Evolutionary conservation across 2,113 vertebrate genomes (phyloP).

Genomic region (Larimichthys polyactis): DNA sequence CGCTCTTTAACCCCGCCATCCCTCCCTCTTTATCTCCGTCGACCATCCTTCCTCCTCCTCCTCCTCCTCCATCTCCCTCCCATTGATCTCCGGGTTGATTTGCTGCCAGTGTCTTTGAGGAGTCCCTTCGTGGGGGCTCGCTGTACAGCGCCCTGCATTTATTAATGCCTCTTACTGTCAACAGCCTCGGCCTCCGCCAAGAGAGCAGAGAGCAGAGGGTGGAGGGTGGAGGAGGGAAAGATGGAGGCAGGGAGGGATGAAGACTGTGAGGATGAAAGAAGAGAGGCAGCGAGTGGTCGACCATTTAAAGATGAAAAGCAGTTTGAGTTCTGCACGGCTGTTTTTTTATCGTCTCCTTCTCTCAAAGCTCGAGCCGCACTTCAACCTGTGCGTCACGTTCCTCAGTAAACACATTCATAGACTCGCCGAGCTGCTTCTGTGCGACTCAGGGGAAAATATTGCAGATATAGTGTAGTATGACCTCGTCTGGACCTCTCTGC

Average conservation of each 20-base stretch:
- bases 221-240: neutral
- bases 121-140: constrained; percentile 15
- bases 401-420: constrained; percentile 21
- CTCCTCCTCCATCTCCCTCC: neutral
- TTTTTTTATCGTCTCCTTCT: neutral
- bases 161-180: constrained; percentile 49
- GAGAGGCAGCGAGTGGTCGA: neutral
- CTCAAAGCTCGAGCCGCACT: neutral
- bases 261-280: neutral
- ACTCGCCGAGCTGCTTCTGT: neutral
- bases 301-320: constrained; percentile 10
- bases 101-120: constrained; percentile 50
- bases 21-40: neutral
- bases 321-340: neutral
- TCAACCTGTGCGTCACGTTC: neutral
- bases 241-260: constrained; percentile 6
- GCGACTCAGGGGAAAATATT: too few species aligned
- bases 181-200: constrained; percentile 11
- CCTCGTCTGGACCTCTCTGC: too few species aligned
- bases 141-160: constrained; percentile 21
- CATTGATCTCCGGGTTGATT: constrained; percentile 27
- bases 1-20: neutral
- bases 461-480: too few species aligned
- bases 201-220: neutral
- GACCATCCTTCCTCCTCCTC: neutral